A percentile compares a stretch with the other conserved stretches of the same genome.
Conservation (phyloP, 2,888 invertebrate species). For the Megastigmus dorsalis region DNA sequence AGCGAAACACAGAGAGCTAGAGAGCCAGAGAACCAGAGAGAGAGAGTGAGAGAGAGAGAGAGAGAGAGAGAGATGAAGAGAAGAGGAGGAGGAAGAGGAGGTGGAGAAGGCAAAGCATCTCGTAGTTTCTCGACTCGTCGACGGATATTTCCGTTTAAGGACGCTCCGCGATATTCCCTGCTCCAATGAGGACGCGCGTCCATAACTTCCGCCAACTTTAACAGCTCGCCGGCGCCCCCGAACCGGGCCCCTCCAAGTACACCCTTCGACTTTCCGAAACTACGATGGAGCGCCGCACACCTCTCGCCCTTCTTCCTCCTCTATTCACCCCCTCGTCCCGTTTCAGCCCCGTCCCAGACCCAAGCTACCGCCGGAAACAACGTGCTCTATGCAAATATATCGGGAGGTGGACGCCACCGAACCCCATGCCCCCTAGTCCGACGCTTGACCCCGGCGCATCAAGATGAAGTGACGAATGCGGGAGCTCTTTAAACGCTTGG, state of each 20-base stretch:
- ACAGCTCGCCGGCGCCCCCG: conserved; percentile 47
- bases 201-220: conserved; percentile 59
- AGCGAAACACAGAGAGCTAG: too few species aligned
- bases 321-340: conserved; percentile 39
- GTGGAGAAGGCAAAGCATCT: conserved; percentile 41
- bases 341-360: too few species aligned
- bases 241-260: conserved; percentile 44
- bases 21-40: not conserved
- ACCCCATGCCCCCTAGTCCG: not conserved
- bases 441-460: conserved; percentile 27
- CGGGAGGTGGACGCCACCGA: conserved; percentile 8
- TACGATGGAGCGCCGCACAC: conserved; percentile 34
- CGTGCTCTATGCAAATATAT: conserved; percentile 56
- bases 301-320: too few species aligned
- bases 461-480: conserved; percentile 33
- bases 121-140: conserved; percentile 56
- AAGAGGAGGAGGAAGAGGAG: conserved; percentile 10
- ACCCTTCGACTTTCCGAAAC: conserved; percentile 57
- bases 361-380: conserved; percentile 57
- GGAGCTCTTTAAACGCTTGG: conserved; percentile 20
- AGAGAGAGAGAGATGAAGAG: not conserved
- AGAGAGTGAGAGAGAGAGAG: not conserved
- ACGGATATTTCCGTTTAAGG: conserved; percentile 60
- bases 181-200: conserved; percentile 54
- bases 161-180: conserved; percentile 53